These are phyloP conservation scores for Tamandua tetradactyla DNA, from an alignment of 2,797 vertebrate genomes.

Conservation along the genomic window DNA sequence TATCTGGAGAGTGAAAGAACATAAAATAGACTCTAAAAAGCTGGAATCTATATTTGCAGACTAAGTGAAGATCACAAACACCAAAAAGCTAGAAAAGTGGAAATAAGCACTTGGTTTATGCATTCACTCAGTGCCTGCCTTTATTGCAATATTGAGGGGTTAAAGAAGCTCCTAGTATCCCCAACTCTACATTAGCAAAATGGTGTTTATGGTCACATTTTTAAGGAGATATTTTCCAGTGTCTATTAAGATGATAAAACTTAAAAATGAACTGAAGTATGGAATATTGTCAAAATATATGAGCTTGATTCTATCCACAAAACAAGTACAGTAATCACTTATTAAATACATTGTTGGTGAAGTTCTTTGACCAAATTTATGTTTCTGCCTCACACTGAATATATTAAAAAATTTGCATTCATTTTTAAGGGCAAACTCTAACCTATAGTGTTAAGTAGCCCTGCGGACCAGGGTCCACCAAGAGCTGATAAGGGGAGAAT, in stretches of 20 bases:
- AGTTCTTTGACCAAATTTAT: neutral
- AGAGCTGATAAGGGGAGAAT: neutral
- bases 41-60: neutral
- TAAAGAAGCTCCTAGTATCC: neutral
- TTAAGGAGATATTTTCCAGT: conserved; percentile 35
- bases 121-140: neutral
- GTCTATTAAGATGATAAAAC: neutral
- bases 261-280: neutral
- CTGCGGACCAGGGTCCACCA: neutral
- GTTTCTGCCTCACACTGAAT: neutral
- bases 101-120: neutral
- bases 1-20: neutral
- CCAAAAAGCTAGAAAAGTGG: neutral
- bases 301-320: conserved; percentile 24
- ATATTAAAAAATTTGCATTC: conserved; percentile 2
- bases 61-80: neutral
- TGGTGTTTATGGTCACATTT: neutral
- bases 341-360: neutral
- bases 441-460: neutral
- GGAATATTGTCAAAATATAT: neutral
- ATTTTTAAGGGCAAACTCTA: neutral
- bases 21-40: neutral
- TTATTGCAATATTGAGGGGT: neutral
- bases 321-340: neutral
- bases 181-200: neutral